phyloP scores from a whole-genome alignment of 2,797 vertebrate species.

The Sparidentex hasta region DNA sequence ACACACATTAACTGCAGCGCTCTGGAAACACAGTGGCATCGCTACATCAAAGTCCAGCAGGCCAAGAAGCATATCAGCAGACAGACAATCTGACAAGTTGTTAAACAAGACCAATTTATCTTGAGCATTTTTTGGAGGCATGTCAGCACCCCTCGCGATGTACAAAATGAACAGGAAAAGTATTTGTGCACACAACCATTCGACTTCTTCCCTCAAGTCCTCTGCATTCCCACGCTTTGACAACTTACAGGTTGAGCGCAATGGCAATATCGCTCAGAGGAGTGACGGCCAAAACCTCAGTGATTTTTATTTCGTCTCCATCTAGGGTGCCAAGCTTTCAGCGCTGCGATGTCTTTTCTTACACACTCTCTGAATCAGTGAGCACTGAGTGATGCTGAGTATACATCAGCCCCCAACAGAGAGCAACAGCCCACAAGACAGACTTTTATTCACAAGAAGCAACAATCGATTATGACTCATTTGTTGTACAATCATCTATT shows the following conservation, averaged over 20 bases:
- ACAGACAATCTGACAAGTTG: background rate
- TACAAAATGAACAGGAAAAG: background rate
- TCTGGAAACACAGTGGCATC: background rate
- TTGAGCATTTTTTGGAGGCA: background rate
- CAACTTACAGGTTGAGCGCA: background rate
- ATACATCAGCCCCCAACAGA: constrained; percentile 7
- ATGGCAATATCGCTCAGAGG: background rate
- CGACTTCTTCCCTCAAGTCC: too few species aligned
- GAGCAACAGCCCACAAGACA: constrained; percentile 12
- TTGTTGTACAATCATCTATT: constrained; percentile 23
- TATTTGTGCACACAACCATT: too few species aligned
- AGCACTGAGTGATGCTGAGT: background rate
- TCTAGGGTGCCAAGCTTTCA: background rate
- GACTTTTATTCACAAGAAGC: constrained; percentile 8
- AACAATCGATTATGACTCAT: constrained; percentile 25
- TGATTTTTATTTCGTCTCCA: background rate
- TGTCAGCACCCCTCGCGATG: background rate
- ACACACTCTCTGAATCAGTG: background rate
- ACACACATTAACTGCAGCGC: background rate
- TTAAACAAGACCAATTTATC: background rate
- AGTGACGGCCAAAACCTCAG: background rate
- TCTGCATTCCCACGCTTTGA: background rate
- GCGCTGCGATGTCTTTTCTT: background rate
- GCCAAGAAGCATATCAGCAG: background rate
- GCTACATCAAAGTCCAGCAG: background rate